A percentile compares a stretch with the other conserved stretches of the same genome.
Conservation (phyloP, 1,140 invertebrate species). For the Drosophila novamexicana region DNA sequence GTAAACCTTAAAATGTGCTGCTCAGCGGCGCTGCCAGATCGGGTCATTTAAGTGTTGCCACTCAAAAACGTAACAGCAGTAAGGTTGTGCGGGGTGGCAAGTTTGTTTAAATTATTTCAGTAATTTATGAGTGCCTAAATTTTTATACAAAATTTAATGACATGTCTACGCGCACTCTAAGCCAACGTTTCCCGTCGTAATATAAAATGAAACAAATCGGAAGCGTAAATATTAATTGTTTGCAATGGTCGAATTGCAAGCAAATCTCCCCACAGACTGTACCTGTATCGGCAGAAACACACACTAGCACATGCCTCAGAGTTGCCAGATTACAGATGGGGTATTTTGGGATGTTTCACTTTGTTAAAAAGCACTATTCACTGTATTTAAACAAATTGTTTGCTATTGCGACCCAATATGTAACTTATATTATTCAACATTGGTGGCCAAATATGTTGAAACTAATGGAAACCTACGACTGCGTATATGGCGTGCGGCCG, state of each 20-base stretch:
- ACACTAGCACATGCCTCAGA: not conserved
- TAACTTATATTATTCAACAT: not conserved
- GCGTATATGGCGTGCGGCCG: no score
- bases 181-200: no score
- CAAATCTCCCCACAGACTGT: slow-evolving; percentile 34
- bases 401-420: not conserved
- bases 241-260: not conserved
- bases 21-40: slow-evolving; percentile 22
- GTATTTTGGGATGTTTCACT: slow-evolving; percentile 50
- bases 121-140: slow-evolving; percentile 52
- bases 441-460: not conserved
- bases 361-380: slow-evolving; percentile 45
- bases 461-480: no score
- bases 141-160: slow-evolving; percentile 19
- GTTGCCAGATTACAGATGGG: slow-evolving; percentile 32
- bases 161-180: not conserved
- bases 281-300: slow-evolving; percentile 11
- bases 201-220: not conserved
- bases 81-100: slow-evolving; percentile 15
- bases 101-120: slow-evolving; percentile 29
- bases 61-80: not conserved
- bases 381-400: slow-evolving; percentile 36
- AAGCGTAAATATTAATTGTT: not conserved
- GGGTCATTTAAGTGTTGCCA: slow-evolving; percentile 21
- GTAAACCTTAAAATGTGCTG: slow-evolving; percentile 77